Percentiles rank a stretch among this genome's conserved stretches.
phyloP scores from a whole-genome alignment of 2,113 vertebrate species.

The Cyphomyrus discorhynchus region DNA sequence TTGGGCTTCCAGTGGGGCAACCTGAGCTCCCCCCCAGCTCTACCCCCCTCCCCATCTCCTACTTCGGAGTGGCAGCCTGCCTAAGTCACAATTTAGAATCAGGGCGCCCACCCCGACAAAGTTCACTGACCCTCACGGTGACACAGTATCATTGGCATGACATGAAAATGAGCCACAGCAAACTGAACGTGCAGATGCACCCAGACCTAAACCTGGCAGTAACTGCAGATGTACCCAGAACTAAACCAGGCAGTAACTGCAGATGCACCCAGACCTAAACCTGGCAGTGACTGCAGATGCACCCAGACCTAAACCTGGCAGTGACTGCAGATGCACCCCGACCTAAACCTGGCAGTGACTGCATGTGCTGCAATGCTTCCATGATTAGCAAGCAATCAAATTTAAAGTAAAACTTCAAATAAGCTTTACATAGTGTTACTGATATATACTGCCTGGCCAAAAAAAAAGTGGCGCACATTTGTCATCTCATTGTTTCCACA shows the following conservation, averaged over 20 bases:
- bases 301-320: too few relatives aligned
- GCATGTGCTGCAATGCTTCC: background rate
- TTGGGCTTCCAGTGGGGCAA: background rate
- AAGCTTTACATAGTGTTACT: background rate
- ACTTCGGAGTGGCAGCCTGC: background rate
- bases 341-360: background rate
- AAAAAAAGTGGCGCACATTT: too few relatives aligned
- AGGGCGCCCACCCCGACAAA: background rate
- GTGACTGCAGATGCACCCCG: too few relatives aligned
- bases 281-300: too few relatives aligned
- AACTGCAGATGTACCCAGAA: too few relatives aligned
- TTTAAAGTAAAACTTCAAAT: background rate
- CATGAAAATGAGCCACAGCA: background rate
- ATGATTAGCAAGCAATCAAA: background rate
- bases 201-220: too few relatives aligned
- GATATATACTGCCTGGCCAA: background rate
- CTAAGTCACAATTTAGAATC: background rate
- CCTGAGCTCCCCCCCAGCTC: background rate
- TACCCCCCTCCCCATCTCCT: background rate
- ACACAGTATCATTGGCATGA: background rate
- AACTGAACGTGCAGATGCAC: background rate
- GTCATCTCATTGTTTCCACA: too few relatives aligned
- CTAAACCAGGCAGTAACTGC: too few relatives aligned
- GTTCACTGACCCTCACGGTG: background rate
- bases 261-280: too few relatives aligned